These are phyloP conservation scores for Meleagris gallopavo DNA, from an alignment of 2,113 vertebrate genomes.

Conservation along the genomic window DNA sequence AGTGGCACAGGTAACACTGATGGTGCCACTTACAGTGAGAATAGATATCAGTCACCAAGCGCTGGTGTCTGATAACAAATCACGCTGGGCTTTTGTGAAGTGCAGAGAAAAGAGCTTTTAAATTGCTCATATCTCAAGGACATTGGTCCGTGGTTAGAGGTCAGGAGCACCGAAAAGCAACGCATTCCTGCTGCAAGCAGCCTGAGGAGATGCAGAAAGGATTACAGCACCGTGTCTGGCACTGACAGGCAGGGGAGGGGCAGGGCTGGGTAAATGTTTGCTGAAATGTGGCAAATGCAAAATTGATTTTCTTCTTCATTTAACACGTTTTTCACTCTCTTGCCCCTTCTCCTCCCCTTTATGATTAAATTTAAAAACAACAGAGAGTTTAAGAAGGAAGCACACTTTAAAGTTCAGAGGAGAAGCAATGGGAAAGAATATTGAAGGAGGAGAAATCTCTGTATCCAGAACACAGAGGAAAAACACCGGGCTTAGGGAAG, in stretches of 20 bases:
- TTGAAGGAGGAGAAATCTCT: background rate
- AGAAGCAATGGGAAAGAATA: background rate
- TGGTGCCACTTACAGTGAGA: slow-evolving; percentile 5
- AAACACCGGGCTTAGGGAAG: background rate
- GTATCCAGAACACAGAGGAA: background rate
- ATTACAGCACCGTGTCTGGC: background rate
- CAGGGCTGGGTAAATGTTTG: slow-evolving; percentile 24
- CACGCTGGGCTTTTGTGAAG: background rate
- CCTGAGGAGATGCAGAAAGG: slow-evolving; percentile 23
- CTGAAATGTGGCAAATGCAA: slow-evolving; percentile 58
- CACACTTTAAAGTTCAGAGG: background rate
- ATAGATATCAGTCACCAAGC: slow-evolving; percentile 42
- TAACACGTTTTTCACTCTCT: slow-evolving; percentile 8
- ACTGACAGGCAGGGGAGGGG: slow-evolving; percentile 35
- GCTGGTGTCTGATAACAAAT: background rate
- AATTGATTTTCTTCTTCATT: slow-evolving; percentile 70
- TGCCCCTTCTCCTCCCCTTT: slow-evolving; percentile 6
- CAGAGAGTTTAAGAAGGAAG: slow-evolving; percentile 11
- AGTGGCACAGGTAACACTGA: background rate
- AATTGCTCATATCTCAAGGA: slow-evolving; percentile 70
- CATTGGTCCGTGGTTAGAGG: slow-evolving; percentile 49
- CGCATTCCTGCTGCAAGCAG: background rate
- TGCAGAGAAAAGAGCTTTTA: slow-evolving; percentile 30
- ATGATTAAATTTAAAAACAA: slow-evolving; percentile 52
- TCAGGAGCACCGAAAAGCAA: slow-evolving; percentile 30